Evolutionary conservation across 2,888 invertebrate genomes (phyloP).

Genomic region (Drosophila stalkeri): DNA sequence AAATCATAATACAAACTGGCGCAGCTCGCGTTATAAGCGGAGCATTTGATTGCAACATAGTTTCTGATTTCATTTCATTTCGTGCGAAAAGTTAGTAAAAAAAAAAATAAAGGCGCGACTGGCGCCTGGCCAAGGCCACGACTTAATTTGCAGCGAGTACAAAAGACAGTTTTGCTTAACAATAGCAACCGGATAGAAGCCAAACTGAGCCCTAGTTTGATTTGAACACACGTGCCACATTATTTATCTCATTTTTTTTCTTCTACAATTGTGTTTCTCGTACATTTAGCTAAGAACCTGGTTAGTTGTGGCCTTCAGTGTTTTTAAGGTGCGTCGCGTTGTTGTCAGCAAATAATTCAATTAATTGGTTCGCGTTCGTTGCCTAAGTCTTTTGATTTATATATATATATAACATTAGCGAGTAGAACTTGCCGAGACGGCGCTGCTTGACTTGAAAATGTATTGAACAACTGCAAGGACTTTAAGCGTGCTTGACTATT

Average conservation of each 20-base stretch:
- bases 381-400: constrained; percentile 52
- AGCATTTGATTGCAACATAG: constrained; percentile 55
- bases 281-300: constrained; percentile 32
- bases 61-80: constrained; percentile 43
- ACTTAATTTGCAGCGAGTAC: constrained; percentile 59
- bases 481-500: background rate
- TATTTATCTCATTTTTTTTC: constrained; percentile 10
- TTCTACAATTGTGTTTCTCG: background rate
- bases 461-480: background rate
- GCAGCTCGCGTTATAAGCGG: constrained; percentile 60
- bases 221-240: constrained; percentile 66
- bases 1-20: constrained; percentile 61
- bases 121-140: constrained; percentile 63
- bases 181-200: constrained; percentile 30
- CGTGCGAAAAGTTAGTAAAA: constrained; percentile 69
- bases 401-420: constrained; percentile 2
- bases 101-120: constrained; percentile 52
- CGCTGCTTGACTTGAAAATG: background rate
- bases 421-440: background rate
- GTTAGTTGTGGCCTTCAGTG: constrained; percentile 44
- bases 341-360: constrained; percentile 62
- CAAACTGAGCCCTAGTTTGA: constrained; percentile 28
- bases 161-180: constrained; percentile 50
- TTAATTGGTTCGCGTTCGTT: constrained; percentile 57
- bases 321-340: constrained; percentile 64